Base-by-base conservation (phyloP, 2,113 vertebrate genomes). In the Nesogale talazaci region DNA sequence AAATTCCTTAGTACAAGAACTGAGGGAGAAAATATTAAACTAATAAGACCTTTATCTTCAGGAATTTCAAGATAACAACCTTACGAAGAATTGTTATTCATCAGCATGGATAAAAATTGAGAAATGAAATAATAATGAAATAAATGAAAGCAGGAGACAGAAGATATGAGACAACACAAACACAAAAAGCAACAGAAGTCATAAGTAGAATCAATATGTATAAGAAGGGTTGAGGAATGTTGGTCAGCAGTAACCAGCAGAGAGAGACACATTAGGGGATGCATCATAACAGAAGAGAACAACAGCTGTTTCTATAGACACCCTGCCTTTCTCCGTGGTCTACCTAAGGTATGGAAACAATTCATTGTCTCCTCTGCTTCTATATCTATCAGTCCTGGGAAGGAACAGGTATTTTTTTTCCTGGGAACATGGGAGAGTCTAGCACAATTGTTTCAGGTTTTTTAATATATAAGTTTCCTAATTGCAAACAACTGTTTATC, bases 321-420 rank as follows among this genome's bases (percentile, higher is more conserved):
- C 9, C 69, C 22, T 6, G 3, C 0, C 56, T 72, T 74, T 65
- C 17, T 57, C 17, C 27, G 0, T 34, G 59, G 25, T 42, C 59
- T 23, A 1, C 27, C 6, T 88, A 22, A 52, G 31, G 22, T 34
- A 1, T 36, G 17, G 23, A 70, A 91, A 40, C 6, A 81, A 84
- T 75, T 46, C 46, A 17, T 46, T 25, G n/a, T 3, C 17, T 85
- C 82, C 15, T 63, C 77, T 40, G 38, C 10, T 59, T 63, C 34
- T 92, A 6, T 15, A 65, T 63, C 15, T n/a, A 5, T 86, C 38
- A 27, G 87, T 91, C 19, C 70, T 34, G 93, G 77, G 94, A 81
- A 87, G 19, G 27, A 42, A 84, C 10, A 86, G 80, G 65, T n/a
- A 61, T 57, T 11, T 80, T 76, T 61, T 85, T 23, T 83, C 16